Evolutionary conservation across 2,888 invertebrate genomes (phyloP).

Genomic region (Cremastinae sp.): DNA sequence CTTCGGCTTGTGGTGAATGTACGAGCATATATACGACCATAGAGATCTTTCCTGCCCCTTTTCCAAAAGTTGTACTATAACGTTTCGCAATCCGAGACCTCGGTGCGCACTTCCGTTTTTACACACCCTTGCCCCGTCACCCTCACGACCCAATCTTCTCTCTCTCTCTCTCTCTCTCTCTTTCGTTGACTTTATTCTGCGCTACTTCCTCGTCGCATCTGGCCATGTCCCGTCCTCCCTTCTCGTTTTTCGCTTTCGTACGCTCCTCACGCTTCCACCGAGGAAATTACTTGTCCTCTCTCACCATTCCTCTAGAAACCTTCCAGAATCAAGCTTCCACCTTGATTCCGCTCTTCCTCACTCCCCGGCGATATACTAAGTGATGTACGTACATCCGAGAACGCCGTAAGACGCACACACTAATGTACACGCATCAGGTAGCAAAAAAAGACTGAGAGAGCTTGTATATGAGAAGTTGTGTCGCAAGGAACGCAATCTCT

Average conservation of each 20-base stretch:
- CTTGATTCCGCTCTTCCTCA: constrained; percentile 45
- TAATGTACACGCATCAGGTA: constrained; percentile 1
- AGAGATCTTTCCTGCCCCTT: constrained; percentile 28
- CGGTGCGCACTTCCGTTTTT: constrained; percentile 45
- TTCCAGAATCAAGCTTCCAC: constrained; percentile 50
- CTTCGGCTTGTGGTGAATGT: constrained; percentile 33
- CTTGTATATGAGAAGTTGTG: too few relatives aligned
- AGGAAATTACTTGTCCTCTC: constrained; percentile 80
- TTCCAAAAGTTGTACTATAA: constrained; percentile 21
- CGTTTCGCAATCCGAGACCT: constrained; percentile 41
- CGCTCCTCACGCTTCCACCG: constrained; percentile 78
- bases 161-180: constrained; percentile 4
- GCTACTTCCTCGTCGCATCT: constrained; percentile 25
- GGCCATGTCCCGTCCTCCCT: constrained; percentile 22
- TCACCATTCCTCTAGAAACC: constrained; percentile 49
- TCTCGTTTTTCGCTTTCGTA: constrained; percentile 71
- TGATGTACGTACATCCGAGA: constrained; percentile 22
- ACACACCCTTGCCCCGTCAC: constrained; percentile 14
- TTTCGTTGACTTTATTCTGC: constrained; percentile 14
- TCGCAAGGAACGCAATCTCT: too few relatives aligned
- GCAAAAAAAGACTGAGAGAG: constrained; percentile 5
- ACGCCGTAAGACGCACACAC: constrained; percentile 7
- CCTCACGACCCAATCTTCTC: constrained; percentile 11
- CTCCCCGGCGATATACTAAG: constrained; percentile 26
- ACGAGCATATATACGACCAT: constrained; percentile 27